Percentiles rank a stretch among this genome's conserved stretches.
These are phyloP conservation scores for Entomyzon cyanotis DNA, from an alignment of 2,113 vertebrate genomes.

Conservation along the genomic window DNA sequence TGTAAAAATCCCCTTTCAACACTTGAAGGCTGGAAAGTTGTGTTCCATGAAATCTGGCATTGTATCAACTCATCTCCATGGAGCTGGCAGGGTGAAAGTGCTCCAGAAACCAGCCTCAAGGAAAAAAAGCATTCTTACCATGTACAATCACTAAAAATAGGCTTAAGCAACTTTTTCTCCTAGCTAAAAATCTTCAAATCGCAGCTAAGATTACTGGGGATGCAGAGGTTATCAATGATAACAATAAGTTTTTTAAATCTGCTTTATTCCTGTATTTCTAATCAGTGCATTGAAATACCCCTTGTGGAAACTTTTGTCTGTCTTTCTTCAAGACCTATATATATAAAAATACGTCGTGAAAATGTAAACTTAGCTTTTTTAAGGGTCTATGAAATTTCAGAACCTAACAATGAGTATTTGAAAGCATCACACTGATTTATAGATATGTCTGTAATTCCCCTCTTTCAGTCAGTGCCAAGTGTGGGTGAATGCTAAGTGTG, in stretches of 20 bases:
- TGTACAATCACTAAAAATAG: background rate
- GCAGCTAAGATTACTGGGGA: background rate
- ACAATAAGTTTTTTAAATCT: background rate
- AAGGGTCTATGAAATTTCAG: background rate
- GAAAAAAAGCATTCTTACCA: background rate
- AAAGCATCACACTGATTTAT: background rate
- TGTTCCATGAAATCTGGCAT: slow-evolving; percentile 34
- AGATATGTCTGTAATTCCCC: background rate
- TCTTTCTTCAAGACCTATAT: background rate
- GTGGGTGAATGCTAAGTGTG: background rate
- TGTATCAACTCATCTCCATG: slow-evolving; percentile 48
- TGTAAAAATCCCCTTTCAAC: slow-evolving; percentile 22
- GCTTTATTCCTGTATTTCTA: background rate
- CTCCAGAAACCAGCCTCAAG: slow-evolving; percentile 29
- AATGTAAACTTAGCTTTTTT: background rate
- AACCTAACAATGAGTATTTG: background rate
- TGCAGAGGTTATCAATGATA: background rate
- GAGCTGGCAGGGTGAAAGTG: background rate
- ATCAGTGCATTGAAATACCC: background rate
- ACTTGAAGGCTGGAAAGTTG: slow-evolving; percentile 28
- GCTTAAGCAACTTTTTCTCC: background rate
- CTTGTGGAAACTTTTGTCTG: background rate
- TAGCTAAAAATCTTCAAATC: background rate
- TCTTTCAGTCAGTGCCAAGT: background rate
- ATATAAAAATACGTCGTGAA: background rate